phyloP scores from a whole-genome alignment of 2,888 invertebrate genomes.

The Synergus gifuensis region DNA sequence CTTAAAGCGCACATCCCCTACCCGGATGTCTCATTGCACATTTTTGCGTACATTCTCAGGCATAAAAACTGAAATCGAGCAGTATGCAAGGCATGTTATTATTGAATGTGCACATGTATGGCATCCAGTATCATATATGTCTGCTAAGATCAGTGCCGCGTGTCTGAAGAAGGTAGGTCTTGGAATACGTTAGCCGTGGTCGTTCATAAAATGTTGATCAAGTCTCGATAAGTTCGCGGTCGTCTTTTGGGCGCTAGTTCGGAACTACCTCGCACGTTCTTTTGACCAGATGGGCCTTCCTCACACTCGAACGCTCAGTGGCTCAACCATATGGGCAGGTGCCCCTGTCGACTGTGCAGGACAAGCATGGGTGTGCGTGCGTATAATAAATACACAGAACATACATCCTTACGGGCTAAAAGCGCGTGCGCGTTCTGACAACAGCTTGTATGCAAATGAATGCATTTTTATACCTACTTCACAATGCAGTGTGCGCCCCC shows the following conservation, averaged over 20 bases:
- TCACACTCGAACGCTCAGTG: slow-evolving; percentile 53
- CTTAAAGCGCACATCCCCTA: too few species aligned
- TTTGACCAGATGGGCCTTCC: slow-evolving; percentile 69
- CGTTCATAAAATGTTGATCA: neutral
- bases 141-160: neutral
- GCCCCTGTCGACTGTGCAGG: slow-evolving; percentile 55
- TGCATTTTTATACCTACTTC: slow-evolving; percentile 71
- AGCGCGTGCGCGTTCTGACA: slow-evolving; percentile 64
- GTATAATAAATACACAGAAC: slow-evolving; percentile 33
- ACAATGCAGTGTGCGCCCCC: slow-evolving; percentile 62
- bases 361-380: slow-evolving; percentile 1
- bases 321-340: slow-evolving; percentile 75
- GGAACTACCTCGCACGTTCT: slow-evolving; percentile 22
- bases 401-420: slow-evolving; percentile 35
- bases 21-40: too few species aligned
- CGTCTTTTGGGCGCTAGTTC: neutral
- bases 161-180: neutral
- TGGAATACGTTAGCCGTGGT: neutral
- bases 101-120: too few species aligned
- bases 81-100: too few species aligned
- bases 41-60: too few species aligned
- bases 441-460: slow-evolving; percentile 76
- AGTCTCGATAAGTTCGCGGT: neutral
- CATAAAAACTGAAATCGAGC: too few species aligned
- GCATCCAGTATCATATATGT: neutral